Base-by-base conservation (phyloP, 2,797 vertebrate species). In the Aldrovandia affinis region DNA sequence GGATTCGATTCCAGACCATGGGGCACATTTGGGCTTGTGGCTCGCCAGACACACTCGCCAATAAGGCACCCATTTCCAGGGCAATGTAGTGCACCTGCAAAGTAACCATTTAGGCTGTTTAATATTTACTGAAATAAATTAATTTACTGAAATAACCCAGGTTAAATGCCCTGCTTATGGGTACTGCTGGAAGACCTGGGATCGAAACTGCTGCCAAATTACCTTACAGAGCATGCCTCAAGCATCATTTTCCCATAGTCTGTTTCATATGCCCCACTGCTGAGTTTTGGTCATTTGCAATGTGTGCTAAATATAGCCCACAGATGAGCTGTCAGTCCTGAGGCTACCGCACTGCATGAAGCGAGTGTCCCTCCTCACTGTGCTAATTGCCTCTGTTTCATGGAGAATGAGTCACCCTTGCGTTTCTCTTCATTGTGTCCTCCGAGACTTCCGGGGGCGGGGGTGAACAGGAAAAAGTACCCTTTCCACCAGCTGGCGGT, bases 311-410 rank as follows among this genome's bases (percentile, higher is more conserved):
- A 57, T 81, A 39, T 81, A 81, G 12, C 57, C 25, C 5, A 25
- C 28, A 42, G 36, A 55, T 77, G 73, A 77, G 42, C 73, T 47
- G 73, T 47, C 73, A 9, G 73, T 77, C 73, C 73, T 47, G n/a
- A 25, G 73, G 73, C 73, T 47, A 28, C 42, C 7, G 73, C 20
- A 2, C 73, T 8, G 22, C 39, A 12, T 47, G 68, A 70, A 44
- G 42, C 22, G 25, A 47, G 42, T 25, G 73, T 5, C 73, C 73
- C 42, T 77, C 73, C 42, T 14, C 18, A 10, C 55, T 80, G 5
- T 22, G 28, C 82, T 83, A 77, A 83, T 83, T 83, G 82, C 52
- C 52, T 82, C 65, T 18, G 65, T 73, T 83, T 83, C 52, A 77
- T 50, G 4, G 36, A 44, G 50, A 55, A 77, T 83, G 82, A 83